phyloP scores from a whole-genome alignment of 2,888 invertebrate genomes.

The Cataglyphis altisquamis region DNA sequence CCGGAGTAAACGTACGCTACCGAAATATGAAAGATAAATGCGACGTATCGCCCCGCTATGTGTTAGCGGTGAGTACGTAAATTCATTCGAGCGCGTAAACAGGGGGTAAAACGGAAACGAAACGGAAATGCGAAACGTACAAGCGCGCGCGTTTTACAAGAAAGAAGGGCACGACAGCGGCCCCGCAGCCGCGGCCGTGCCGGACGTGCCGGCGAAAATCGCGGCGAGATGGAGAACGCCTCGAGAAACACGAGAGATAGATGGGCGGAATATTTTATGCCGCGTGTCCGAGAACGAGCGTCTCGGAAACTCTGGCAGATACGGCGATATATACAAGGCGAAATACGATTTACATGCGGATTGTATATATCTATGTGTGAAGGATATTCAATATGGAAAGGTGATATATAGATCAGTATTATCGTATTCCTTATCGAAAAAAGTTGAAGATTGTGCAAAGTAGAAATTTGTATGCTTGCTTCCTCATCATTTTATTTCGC shows the following conservation, averaged over 20 bases:
- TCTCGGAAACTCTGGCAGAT: neutral
- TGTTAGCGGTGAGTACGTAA: conserved; percentile 39
- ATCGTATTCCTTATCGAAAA: neutral
- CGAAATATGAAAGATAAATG: conserved; percentile 49
- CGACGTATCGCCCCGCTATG: conserved; percentile 36
- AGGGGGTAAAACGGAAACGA: conserved; percentile 13
- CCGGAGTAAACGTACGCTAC: conserved; percentile 43
- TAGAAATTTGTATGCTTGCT: no score
- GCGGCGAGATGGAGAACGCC: conserved; percentile 13
- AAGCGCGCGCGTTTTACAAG: neutral
- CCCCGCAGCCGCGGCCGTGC: neutral
- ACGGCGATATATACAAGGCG: neutral
- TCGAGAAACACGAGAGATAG: neutral
- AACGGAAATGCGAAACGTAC: neutral
- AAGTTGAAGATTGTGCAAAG: neutral
- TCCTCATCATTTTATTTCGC: no score
- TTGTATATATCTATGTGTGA: no score
- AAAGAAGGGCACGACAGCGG: neutral
- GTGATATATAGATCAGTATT: neutral
- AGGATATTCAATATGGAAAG: neutral
- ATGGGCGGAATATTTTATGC: conserved; percentile 24
- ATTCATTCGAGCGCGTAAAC: conserved; percentile 35
- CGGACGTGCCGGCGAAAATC: conserved; percentile 36
- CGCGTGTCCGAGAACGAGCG: conserved; percentile 28
- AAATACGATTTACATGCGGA: conserved; percentile 5